Percentiles rank a stretch among this genome's conserved stretches.
Evolutionary conservation across 2,888 invertebrate species (phyloP).

Genomic region (Seladonia tumulorum): DNA sequence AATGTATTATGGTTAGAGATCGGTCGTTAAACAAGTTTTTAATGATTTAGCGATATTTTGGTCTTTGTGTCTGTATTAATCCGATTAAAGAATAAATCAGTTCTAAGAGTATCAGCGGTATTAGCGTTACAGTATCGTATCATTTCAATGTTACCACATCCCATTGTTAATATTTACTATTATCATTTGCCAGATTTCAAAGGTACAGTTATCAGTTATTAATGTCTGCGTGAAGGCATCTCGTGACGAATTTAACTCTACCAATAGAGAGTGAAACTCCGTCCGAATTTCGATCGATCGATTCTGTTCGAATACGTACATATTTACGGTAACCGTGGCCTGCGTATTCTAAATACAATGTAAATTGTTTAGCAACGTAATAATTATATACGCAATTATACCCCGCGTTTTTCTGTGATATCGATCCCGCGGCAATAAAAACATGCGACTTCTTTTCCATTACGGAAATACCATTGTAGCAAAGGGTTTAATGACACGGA

Average conservation of each 20-base stretch:
- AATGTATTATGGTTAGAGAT: neutral
- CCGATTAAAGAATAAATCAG: neutral
- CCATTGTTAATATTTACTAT: neutral
- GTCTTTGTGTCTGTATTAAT: neutral
- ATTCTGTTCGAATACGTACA: neutral
- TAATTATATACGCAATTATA: neutral
- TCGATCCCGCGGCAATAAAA: neutral
- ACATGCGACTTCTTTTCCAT: neutral
- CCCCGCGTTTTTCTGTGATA: neutral
- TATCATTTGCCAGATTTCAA: neutral
- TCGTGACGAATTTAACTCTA: constrained; percentile 7
- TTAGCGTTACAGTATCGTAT: neutral
- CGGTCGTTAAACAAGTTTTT: neutral
- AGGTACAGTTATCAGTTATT: neutral
- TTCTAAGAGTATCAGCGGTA: neutral
- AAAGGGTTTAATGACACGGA: neutral
- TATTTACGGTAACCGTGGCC: neutral
- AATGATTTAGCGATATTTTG: neutral
- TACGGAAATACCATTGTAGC: neutral
- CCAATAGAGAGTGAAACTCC: neutral
- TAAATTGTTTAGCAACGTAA: neutral
- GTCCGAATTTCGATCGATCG: constrained; percentile 1
- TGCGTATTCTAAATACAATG: neutral
- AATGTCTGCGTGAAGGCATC: neutral
- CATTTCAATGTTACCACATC: neutral